Percentiles rank a stretch among this genome's conserved stretches.
These are phyloP conservation scores for Melikaiella ostensackeni DNA, from an alignment of 2,888 invertebrate species.

Conservation along the genomic window DNA sequence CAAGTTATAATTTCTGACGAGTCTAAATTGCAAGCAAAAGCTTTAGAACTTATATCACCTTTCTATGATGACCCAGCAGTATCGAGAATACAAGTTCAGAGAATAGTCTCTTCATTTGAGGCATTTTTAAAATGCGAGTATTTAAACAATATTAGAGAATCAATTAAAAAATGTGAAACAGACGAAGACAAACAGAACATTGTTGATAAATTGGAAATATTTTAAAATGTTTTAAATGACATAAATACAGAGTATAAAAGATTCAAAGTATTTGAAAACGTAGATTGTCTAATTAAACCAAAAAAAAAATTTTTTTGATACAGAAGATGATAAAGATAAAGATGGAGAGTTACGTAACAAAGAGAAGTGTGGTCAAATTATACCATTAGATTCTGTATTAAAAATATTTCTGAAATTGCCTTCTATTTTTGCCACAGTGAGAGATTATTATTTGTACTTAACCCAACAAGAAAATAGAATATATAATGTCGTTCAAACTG, in stretches of 20 bases:
- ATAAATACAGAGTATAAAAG: constrained; percentile 8
- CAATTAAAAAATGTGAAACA: neutral
- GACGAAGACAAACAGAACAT: neutral
- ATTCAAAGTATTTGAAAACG: neutral
- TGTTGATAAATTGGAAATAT: constrained; percentile 7
- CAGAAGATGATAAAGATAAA: constrained; percentile 18
- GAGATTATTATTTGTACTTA: no score
- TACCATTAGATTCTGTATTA: no score
- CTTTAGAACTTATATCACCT: no score
- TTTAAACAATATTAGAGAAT: neutral
- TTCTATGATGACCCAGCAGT: no score
- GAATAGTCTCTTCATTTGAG: constrained; percentile 11
- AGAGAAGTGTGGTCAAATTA: constrained; percentile 15
- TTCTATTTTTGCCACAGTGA: no score
- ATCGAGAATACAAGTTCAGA: constrained; percentile 12
- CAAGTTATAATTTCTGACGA: no score
- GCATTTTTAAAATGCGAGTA: constrained; percentile 11
- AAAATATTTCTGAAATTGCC: no score
- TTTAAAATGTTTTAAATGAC: neutral
- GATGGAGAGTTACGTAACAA: neutral
- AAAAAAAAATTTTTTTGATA: constrained; percentile 1
- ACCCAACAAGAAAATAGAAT: no score
- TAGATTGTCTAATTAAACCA: constrained; percentile 3
- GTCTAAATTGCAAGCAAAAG: no score
- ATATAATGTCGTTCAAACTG: constrained; percentile 11